phyloP scores from a whole-genome alignment of 1,140 invertebrate genomes.

The Aphelenchoides besseyi region DNA sequence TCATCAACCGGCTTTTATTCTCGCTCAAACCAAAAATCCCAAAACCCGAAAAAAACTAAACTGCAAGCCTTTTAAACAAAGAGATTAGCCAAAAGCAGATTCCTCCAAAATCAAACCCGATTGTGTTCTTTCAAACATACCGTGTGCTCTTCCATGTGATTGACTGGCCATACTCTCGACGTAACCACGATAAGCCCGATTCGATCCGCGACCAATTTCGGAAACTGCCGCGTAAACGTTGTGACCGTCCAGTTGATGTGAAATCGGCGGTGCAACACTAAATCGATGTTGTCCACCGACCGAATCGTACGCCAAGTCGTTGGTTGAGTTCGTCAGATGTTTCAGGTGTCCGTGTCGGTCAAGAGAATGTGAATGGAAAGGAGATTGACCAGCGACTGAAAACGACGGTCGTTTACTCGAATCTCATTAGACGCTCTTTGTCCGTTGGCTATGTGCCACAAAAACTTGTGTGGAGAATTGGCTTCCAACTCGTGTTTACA shows the following conservation, averaged over 20 bases:
- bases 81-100: too few relatives aligned
- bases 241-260: not conserved
- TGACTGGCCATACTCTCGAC: not conserved
- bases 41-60: too few relatives aligned
- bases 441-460: too few relatives aligned
- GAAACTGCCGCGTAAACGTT: not conserved
- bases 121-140: too few relatives aligned
- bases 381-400: not conserved
- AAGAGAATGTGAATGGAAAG: conserved; percentile 25
- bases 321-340: not conserved
- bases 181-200: not conserved
- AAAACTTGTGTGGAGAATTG: too few relatives aligned
- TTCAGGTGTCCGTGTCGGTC: conserved; percentile 29
- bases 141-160: not conserved
- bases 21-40: not conserved
- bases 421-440: too few relatives aligned
- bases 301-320: not conserved
- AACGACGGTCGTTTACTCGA: not conserved
- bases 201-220: not conserved
- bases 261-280: not conserved
- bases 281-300: not conserved
- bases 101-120: too few relatives aligned
- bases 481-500: too few relatives aligned
- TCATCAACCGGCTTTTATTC: not conserved
- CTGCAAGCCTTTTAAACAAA: not conserved